Evolutionary conservation across 2,113 vertebrate species (phyloP).

Genomic region (Triplophysa rosa): DNA sequence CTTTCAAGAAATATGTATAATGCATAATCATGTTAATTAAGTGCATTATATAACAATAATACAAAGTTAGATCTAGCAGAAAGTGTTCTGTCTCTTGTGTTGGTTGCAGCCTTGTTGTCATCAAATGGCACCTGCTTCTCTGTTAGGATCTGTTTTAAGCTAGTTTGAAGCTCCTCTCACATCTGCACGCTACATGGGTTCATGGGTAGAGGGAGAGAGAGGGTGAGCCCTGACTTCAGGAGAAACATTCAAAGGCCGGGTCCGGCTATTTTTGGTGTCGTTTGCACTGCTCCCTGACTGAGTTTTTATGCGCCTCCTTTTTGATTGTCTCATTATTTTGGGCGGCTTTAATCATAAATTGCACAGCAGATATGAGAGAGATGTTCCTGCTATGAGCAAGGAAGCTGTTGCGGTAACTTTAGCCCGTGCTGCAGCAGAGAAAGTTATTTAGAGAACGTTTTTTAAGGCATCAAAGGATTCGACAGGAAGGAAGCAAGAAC

Average conservation of each 20-base stretch:
- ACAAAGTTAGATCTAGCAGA: not conserved
- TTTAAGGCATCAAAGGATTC: constrained; percentile 31
- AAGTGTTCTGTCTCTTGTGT: not conserved
- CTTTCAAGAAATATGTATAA: not conserved
- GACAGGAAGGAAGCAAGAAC: constrained; percentile 6
- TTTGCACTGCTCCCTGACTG: constrained; percentile 43
- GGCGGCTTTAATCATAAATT: constrained; percentile 24
- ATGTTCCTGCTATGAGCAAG: constrained; percentile 11
- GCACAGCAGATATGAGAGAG: constrained; percentile 20
- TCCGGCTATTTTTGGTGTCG: constrained; percentile 26
- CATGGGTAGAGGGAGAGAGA: not conserved
- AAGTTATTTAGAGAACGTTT: no score
- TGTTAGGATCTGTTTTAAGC: constrained; percentile 8
- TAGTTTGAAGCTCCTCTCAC: constrained; percentile 12
- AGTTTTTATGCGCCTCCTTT: constrained; percentile 38
- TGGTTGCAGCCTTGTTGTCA: constrained; percentile 1
- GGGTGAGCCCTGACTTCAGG: not conserved
- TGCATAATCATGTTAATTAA: not conserved
- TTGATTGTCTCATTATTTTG: constrained; percentile 12
- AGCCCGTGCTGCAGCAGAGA: not conserved
- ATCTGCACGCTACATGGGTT: constrained; percentile 16
- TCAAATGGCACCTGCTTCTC: constrained; percentile 9
- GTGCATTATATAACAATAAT: no score
- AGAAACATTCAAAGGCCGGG: not conserved
- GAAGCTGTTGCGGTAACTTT: constrained; percentile 1